These are phyloP conservation scores for Heterodera carotae DNA, from an alignment of 1,140 invertebrate genomes.

Conservation along the genomic window DNA sequence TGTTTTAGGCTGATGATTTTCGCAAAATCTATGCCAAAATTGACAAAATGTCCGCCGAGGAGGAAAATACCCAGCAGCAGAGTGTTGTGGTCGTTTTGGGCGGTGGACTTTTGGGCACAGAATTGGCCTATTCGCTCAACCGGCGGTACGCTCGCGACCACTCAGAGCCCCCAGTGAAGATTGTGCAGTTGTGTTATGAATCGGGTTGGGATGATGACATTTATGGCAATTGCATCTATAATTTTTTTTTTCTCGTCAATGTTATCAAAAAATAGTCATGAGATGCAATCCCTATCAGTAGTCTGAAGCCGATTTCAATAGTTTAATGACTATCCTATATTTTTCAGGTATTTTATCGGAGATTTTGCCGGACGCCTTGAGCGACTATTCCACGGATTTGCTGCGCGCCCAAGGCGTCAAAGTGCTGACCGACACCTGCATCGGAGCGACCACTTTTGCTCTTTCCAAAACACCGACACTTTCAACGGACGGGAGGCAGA, in stretches of 20 bases:
- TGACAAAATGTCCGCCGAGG: conserved; percentile 24
- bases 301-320: too few relatives aligned
- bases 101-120: conserved; percentile 46
- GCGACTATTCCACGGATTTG: conserved; percentile 41
- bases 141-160: conserved; percentile 33
- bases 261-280: too few relatives aligned
- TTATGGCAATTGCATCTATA: background rate
- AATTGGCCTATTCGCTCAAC: conserved; percentile 50
- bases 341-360: conserved; percentile 28
- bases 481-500: conserved; percentile 7
- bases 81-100: conserved; percentile 43
- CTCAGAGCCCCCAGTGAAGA: conserved; percentile 6
- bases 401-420: conserved; percentile 30
- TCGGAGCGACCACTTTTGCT: background rate
- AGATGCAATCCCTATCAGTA: too few relatives aligned
- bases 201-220: background rate
- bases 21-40: conserved; percentile 26
- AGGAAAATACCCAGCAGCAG: background rate
- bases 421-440: background rate
- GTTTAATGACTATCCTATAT: too few relatives aligned
- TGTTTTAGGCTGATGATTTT: background rate
- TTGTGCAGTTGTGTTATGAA: conserved; percentile 24
- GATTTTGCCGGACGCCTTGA: conserved; percentile 34
- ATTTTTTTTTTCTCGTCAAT: background rate
- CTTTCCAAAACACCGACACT: too few relatives aligned